Percentiles rank a stretch among this genome's conserved stretches.
Conservation (phyloP, 2,797 vertebrate genomes). For the Telmatherina bonti region DNA sequence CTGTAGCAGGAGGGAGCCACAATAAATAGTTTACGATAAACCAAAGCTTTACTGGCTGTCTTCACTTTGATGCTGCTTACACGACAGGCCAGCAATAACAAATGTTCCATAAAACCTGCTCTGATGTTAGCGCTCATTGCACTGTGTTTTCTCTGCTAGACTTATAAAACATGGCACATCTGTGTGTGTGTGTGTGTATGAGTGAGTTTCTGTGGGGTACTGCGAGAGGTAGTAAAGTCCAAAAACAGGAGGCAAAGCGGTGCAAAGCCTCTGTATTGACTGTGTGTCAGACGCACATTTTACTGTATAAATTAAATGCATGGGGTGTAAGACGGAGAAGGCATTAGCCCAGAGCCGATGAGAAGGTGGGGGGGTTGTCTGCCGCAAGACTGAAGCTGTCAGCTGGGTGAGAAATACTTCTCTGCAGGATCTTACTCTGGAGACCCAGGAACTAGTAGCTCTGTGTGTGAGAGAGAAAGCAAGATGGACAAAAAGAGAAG, state of each 20-base stretch:
- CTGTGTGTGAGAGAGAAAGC: too few relatives aligned
- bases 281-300: constrained; percentile 23
- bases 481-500: too few relatives aligned
- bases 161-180: constrained; percentile 50
- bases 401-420: constrained; percentile 70
- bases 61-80: constrained; percentile 63
- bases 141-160: constrained; percentile 43
- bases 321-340: constrained; percentile 1
- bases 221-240: background rate
- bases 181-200: background rate
- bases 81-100: constrained; percentile 61
- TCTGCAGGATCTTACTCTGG: constrained; percentile 50
- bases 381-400: constrained; percentile 76
- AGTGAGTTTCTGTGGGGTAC: background rate
- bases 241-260: constrained; percentile 26
- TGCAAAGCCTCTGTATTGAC: constrained; percentile 27
- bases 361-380: constrained; percentile 54
- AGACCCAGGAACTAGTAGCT: constrained; percentile 40
- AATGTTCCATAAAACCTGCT: constrained; percentile 63
- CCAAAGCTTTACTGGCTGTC: constrained; percentile 62
- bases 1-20: constrained; percentile 29
- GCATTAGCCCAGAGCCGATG: constrained; percentile 33
- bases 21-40: constrained; percentile 62
- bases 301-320: constrained; percentile 32
- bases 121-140: constrained; percentile 37